phyloP scores from a whole-genome alignment of 2,797 vertebrate species.

The Pogonophryne albipinna region DNA sequence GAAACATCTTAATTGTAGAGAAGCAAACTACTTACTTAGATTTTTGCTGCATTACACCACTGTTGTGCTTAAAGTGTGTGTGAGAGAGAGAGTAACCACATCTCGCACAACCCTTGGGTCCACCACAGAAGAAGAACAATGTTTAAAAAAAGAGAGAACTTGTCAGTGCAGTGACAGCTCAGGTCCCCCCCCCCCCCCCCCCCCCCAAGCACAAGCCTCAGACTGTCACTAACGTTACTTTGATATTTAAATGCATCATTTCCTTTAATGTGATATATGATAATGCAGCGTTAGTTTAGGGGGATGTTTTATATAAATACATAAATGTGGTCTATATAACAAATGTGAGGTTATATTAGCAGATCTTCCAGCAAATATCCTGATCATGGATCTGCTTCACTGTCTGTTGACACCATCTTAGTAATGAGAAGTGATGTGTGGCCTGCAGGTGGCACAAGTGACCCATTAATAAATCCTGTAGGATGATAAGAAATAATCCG shows the following conservation, averaged over 20 bases:
- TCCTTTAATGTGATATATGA: neutral
- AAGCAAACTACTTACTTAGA: too few species aligned
- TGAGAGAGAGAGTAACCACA: neutral
- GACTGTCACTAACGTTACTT: constrained; percentile 6
- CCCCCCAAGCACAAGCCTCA: constrained; percentile 23
- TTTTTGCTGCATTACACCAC: neutral
- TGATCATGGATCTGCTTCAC: neutral
- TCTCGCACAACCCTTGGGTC: constrained; percentile 25
- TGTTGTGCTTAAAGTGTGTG: neutral
- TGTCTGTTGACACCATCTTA: neutral
- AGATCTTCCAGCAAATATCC: neutral
- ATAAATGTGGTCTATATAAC: neutral
- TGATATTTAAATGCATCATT: constrained; percentile 32
- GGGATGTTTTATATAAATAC: neutral
- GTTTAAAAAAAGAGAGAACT: neutral
- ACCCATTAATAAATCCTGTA: constrained; percentile 7
- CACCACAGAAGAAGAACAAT: neutral
- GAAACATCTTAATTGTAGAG: too few species aligned
- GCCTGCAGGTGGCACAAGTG: constrained; percentile 54
- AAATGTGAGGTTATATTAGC: neutral
- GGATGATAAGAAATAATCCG: neutral
- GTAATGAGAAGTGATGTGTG: constrained; percentile 4
- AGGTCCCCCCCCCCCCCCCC: constrained; percentile 11
- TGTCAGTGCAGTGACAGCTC: constrained; percentile 13
- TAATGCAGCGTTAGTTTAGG: neutral